Conservation (phyloP, 2,888 invertebrate genomes). For the Callinectes sapidus region DNA sequence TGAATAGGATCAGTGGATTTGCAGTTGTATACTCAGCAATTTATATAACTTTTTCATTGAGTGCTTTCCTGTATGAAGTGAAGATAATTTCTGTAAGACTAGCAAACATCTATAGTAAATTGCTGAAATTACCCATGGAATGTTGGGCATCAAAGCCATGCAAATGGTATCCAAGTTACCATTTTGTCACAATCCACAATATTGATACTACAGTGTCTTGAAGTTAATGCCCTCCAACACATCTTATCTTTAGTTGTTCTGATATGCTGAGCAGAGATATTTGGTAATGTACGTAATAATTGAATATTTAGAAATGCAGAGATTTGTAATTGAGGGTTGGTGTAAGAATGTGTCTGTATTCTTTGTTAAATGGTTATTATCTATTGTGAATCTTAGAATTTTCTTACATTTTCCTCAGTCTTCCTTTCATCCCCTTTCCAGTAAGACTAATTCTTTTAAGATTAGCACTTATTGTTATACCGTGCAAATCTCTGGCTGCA, state of each 20-base stretch:
- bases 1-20: slow-evolving; percentile 9
- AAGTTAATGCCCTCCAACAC: slow-evolving; percentile 45
- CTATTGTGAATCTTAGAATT: slow-evolving; percentile 38
- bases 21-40: neutral
- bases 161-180: slow-evolving; percentile 11
- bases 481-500: slow-evolving; percentile 44
- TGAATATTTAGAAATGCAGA: slow-evolving; percentile 43
- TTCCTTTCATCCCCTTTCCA: slow-evolving; percentile 57
- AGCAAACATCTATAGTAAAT: neutral
- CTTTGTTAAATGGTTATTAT: slow-evolving; percentile 33
- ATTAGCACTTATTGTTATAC: slow-evolving; percentile 42
- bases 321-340: slow-evolving; percentile 26
- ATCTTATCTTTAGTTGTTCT: slow-evolving; percentile 45
- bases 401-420: slow-evolving; percentile 58
- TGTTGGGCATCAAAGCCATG: slow-evolving; percentile 2
- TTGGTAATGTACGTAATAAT: slow-evolving; percentile 9
- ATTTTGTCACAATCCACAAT: slow-evolving; percentile 40
- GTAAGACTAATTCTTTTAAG: slow-evolving; percentile 44
- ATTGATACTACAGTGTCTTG: slow-evolving; percentile 37
- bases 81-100: neutral
- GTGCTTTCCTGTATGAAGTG: neutral
- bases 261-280: slow-evolving; percentile 31
- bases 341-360: slow-evolving; percentile 10
- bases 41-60: neutral
- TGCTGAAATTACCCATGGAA: slow-evolving; percentile 21